Percentiles rank a stretch among this genome's conserved stretches.
phyloP scores from a whole-genome alignment of 64 coral and sea anemone species.

The Actinia equina region DNA sequence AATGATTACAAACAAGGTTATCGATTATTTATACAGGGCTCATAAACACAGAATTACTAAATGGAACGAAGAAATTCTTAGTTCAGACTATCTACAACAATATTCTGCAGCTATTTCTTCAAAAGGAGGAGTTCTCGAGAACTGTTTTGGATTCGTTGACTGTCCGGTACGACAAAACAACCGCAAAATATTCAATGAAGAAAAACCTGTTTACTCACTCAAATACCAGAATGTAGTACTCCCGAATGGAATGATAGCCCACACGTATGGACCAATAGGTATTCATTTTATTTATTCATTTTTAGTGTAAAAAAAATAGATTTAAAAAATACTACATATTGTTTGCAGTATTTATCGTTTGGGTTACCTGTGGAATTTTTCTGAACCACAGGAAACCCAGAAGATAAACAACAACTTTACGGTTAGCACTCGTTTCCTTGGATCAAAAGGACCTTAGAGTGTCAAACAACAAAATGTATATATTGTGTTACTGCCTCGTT shows the following conservation, averaged over 20 bases:
- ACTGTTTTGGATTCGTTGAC: conserved; percentile 52
- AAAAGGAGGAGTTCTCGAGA: conserved; percentile 8
- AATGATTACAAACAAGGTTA: conserved; percentile 18
- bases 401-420: not conserved
- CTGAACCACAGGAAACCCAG: not conserved
- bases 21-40: conserved; percentile 16
- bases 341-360: too few relatives aligned
- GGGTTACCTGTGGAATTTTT: not conserved
- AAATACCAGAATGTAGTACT: not conserved
- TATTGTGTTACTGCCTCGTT: too few relatives aligned
- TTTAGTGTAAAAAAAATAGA: not conserved
- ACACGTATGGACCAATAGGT: not conserved
- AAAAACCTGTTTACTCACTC: not conserved
- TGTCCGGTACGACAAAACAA: not conserved
- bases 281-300: not conserved
- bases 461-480: too few relatives aligned
- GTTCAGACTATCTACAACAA: not conserved
- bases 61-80: conserved; percentile 25
- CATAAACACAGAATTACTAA: conserved; percentile 35
- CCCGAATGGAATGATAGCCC: conserved; percentile 1
- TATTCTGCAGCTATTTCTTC: conserved; percentile 16
- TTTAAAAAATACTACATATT: not conserved
- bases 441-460: too few relatives aligned
- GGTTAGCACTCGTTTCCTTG: too few relatives aligned
- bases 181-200: not conserved